phyloP scores from a whole-genome alignment of 2,888 invertebrate species.

The Alviniconcha strummeri region DNA sequence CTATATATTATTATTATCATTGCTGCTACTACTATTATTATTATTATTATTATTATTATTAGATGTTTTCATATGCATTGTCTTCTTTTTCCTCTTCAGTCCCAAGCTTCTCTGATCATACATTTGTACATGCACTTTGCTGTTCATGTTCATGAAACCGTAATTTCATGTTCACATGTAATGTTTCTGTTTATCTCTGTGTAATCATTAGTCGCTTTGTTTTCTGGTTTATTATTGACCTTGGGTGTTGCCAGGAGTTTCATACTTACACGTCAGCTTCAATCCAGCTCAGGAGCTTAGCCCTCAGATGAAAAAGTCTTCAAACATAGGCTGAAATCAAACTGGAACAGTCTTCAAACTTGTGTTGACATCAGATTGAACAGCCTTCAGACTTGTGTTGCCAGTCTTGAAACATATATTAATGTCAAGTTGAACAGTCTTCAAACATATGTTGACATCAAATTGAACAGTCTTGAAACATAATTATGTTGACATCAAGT shows the following conservation, averaged over 20 bases:
- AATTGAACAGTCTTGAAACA: too few relatives aligned
- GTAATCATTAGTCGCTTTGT: constrained; percentile 23
- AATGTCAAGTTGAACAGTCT: too few relatives aligned
- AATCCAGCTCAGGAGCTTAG: not conserved
- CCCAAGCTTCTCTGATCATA: not conserved
- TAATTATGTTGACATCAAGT: too few relatives aligned
- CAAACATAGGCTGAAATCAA: too few relatives aligned
- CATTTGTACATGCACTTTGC: constrained; percentile 24
- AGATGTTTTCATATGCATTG: not conserved
- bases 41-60: not conserved
- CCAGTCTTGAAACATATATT: too few relatives aligned
- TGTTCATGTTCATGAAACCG: not conserved
- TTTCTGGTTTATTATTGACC: constrained; percentile 14
- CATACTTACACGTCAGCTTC: constrained; percentile 21
- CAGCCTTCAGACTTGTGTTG: too few relatives aligned
- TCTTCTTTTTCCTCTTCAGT: too few relatives aligned
- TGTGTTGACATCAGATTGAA: too few relatives aligned
- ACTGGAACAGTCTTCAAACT: too few relatives aligned
- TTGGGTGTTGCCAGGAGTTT: constrained; percentile 27
- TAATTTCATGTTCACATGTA: too few relatives aligned
- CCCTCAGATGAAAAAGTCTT: too few relatives aligned
- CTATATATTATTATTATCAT: not conserved
- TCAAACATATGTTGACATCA: too few relatives aligned
- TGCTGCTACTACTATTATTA: not conserved
- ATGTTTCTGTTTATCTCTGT: not conserved